Evolutionary conservation across 2,113 vertebrate genomes (phyloP), one percentile per base, ranked within the genome.

Genomic region (Pelecanoides urinatrix): DNA sequence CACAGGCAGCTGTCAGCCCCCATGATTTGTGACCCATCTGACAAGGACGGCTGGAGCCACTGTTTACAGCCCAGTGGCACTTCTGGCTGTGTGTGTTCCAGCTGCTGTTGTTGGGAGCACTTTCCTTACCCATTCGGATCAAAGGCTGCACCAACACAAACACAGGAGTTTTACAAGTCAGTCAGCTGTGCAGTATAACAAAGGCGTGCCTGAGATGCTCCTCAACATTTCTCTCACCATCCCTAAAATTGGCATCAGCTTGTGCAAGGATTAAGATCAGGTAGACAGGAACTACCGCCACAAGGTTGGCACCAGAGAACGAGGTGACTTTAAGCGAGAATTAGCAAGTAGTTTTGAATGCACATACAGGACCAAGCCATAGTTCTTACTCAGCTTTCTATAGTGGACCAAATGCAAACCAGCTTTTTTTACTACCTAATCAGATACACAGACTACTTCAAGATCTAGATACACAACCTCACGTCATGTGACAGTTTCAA

Each of bases 1-100:
- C 49, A 53, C 93, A 80, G 94, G 94, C 98, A 98, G 97, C 98
- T 98, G 98, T 96, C 97, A 86, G 92, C 55, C 74, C 80, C 91
- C 10, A 1, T 93, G 94, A 97, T 97, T 94, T 97, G 94, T 96
- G 86, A 94, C 72, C 80, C 92, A 32, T 92, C 45, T 94, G 95
- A 93, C 94, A 88, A 38, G 76, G 91, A 30, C 0, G 18, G 82
- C 62, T 17, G 6, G 38, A 77, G 75, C 47, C 13, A 5, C 93
- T 78, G 62, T 88, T 97, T 72, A 92, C 91, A 95, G 92, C 92
- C 94, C 27, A 16, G 70, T 95, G 96, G 96, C 87, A 87, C 94
- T 94, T 61, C 27, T 93, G 94, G 77, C 96, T 96, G 80, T 97
- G 95, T 97, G 97, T 96, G 93, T 97, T 97, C 94, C 95, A 89